Evolutionary conservation across 2,888 invertebrate species (phyloP).

Genomic region (Oxytorus armatus): DNA sequence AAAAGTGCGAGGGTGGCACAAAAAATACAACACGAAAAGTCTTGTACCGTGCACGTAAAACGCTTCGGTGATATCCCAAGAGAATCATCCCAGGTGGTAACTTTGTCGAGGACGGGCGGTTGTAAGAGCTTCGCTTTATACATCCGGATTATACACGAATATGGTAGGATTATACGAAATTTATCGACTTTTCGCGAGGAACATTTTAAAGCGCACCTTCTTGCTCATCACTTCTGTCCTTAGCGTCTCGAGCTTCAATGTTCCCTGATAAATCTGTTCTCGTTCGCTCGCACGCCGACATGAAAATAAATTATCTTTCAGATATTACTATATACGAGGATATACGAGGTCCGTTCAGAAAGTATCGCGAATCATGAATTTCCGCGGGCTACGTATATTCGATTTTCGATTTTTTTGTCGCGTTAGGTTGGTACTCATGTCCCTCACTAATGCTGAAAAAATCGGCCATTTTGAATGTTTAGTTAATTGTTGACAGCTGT

Average conservation of each 20-base stretch:
- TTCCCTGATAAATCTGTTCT: conserved; percentile 27
- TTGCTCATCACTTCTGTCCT: conserved; percentile 9
- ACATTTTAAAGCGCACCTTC: conserved; percentile 38
- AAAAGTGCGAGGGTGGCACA: not conserved
- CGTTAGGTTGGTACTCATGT: too few species aligned
- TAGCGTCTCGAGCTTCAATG: not conserved
- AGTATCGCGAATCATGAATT: too few species aligned
- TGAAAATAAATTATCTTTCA: too few species aligned
- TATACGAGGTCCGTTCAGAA: too few species aligned
- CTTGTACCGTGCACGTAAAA: conserved; percentile 31
- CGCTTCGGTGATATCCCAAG: conserved; percentile 36
- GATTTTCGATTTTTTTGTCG: too few species aligned
- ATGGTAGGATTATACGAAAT: conserved; percentile 47
- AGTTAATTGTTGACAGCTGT: too few species aligned
- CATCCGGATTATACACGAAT: conserved; percentile 48
- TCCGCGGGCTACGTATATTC: too few species aligned
- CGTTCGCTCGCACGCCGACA: conserved; percentile 1
- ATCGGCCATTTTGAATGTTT: too few species aligned
- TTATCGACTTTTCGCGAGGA: conserved; percentile 46
- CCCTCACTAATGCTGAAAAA: too few species aligned
- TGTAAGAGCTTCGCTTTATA: conserved; percentile 8
- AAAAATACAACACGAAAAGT: not conserved
- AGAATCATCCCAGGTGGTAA: conserved; percentile 35
- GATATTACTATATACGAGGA: too few species aligned
- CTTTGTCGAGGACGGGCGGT: conserved; percentile 4